Conservation (phyloP, 2,888 invertebrate species). For the Panzeria rudis region DNA sequence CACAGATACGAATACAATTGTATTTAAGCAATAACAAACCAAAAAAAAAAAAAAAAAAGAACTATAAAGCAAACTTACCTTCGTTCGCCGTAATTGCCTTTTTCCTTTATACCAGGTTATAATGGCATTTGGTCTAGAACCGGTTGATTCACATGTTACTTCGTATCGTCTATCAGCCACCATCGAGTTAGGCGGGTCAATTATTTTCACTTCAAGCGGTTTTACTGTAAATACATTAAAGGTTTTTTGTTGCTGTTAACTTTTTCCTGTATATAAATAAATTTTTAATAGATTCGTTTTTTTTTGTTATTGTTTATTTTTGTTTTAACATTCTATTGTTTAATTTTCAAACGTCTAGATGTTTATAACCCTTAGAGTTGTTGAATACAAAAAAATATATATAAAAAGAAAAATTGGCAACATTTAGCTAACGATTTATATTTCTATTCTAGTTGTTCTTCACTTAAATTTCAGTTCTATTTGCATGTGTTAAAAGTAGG, state of each 20-base stretch:
- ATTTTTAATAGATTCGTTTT: conserved; percentile 50
- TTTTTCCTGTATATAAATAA: conserved; percentile 56
- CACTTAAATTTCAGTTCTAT: conserved; percentile 34
- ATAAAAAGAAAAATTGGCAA: conserved; percentile 26
- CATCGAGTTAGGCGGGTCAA: conserved; percentile 88
- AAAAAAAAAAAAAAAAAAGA: background rate
- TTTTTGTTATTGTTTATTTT: background rate
- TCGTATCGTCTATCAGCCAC: conserved; percentile 93
- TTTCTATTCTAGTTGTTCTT: conserved; percentile 33
- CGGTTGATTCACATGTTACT: conserved; percentile 92
- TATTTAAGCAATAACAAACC: conserved; percentile 19
- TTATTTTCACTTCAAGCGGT: conserved; percentile 91
- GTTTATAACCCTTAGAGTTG: conserved; percentile 27
- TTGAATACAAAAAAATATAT: conserved; percentile 14
- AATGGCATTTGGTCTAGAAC: conserved; percentile 93
- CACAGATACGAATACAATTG: conserved; percentile 21
- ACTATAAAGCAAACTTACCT: conserved; percentile 85
- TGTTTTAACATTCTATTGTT: conserved; percentile 35
- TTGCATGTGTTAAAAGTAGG: conserved; percentile 71
- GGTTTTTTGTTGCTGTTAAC: conserved; percentile 24
- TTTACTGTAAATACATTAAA: conserved; percentile 86
- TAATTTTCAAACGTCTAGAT: conserved; percentile 39
- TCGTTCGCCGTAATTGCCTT: conserved; percentile 90
- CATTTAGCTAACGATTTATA: conserved; percentile 51
- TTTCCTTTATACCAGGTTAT: conserved; percentile 96